Conservation (phyloP, 2,888 invertebrate species). For the Coremacera marginata region DNA sequence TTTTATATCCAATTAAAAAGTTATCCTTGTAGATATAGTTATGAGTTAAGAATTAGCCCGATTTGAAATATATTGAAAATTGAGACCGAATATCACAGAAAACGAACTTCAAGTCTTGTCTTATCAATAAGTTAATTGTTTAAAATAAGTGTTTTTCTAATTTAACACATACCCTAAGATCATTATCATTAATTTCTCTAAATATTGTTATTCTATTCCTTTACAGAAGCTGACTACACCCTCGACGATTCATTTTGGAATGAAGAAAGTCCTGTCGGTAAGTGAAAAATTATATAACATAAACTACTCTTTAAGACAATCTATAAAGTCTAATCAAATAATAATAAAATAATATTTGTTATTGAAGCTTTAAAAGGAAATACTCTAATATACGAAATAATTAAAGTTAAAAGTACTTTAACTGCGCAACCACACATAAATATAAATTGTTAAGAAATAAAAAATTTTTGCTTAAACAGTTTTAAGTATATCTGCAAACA, state of each 20-base stretch:
- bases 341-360: not conserved
- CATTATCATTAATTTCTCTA: no score
- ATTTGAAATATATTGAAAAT: no score
- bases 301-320: not conserved
- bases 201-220: constrained; percentile 47
- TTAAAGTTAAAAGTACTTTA: not conserved
- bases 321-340: not conserved
- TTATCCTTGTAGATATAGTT: no score
- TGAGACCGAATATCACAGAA: no score
- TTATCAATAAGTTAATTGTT: no score
- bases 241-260: constrained; percentile 94
- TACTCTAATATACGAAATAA: not conserved
- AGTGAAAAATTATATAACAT: constrained; percentile 69
- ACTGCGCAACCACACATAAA: not conserved
- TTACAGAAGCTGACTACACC: constrained; percentile 92
- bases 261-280: constrained; percentile 91
- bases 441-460: not conserved
- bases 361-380: not conserved
- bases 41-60: no score
- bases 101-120: no score
- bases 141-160: no score
- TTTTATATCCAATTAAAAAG: no score
- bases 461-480: not conserved
- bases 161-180: no score
- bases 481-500: not conserved